Evolutionary conservation across 1,140 invertebrate species (phyloP), one percentile per base, ranked within the genome.

Genomic region (Dermatophagoides farinae): DNA sequence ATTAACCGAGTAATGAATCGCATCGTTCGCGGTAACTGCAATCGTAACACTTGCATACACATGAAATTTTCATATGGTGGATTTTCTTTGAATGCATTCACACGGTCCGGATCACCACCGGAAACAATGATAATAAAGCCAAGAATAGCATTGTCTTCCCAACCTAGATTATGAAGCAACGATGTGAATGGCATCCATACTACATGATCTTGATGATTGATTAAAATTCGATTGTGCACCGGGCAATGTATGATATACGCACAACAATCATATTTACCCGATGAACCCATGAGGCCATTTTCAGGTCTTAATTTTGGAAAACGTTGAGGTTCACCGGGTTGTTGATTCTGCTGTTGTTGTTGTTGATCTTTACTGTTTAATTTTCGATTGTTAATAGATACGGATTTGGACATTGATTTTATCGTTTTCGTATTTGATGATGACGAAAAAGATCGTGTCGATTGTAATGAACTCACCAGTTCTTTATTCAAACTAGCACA

Each of bases 131-230:
- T 12, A 14, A 16, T 25, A 20, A 55, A 40, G 23, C 53, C 53
- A 23, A 39, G 20, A 12, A 55, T 12, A 18, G 53, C 53, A 25
- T 23, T 14, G 5, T 55, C 53, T 23, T 39, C 31, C 53, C 53
- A 55, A 14, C 14, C 12, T 2, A 16, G 31, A 39, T 40, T 55
- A 12, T 14, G 53, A 1, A 23, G 25, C 23, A 55, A n/a, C 12
- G 14, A n/a, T 16, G n/a, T 55, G 53, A 55, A 55, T 20, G 53
- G 53, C 23, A 55, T 55, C 53, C 53, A 55, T n/a, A 39, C n/a
- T 5, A 23, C 53, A 18, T 55, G 10, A 11, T 39, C 53, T 44
- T 25, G 53, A 25, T 23, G 38, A 20, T 18, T 55, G 16, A 55
- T 25, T 23, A 55, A 14, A 11, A 55, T 25, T 23, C 18, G 16